Evolutionary conservation across 2,113 vertebrate genomes (phyloP).

Genomic region (Mesitornis unicolor): DNA sequence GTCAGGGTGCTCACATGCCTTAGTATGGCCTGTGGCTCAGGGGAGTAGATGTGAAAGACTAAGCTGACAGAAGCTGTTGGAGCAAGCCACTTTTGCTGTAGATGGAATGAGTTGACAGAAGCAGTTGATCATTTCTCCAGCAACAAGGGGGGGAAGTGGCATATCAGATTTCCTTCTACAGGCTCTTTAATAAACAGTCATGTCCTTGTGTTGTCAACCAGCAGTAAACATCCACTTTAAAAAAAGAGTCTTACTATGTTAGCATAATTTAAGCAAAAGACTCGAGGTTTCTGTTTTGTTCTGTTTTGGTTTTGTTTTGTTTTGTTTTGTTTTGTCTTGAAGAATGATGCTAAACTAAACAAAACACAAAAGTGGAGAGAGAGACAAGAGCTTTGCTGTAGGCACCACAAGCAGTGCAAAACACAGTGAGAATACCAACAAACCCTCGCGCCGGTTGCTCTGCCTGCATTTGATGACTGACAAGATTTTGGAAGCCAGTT

Average conservation of each 20-base stretch:
- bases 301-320: neutral
- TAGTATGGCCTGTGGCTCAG: neutral
- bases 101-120: neutral
- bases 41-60: neutral
- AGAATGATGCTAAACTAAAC: neutral
- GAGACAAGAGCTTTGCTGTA: neutral
- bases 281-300: neutral
- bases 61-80: neutral
- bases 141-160: neutral
- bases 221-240: neutral
- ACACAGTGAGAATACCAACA: neutral
- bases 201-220: neutral
- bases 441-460: neutral
- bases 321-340: neutral
- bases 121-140: neutral
- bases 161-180: neutral
- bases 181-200: neutral
- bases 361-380: neutral
- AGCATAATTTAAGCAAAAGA: conserved; percentile 29
- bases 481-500: neutral
- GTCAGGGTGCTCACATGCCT: fast-evolving
- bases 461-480: neutral
- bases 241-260: neutral
- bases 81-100: neutral
- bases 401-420: neutral